Evolutionary conservation across 2,797 vertebrate genomes (phyloP).

Genomic region (Rhinoraja longicauda): DNA sequence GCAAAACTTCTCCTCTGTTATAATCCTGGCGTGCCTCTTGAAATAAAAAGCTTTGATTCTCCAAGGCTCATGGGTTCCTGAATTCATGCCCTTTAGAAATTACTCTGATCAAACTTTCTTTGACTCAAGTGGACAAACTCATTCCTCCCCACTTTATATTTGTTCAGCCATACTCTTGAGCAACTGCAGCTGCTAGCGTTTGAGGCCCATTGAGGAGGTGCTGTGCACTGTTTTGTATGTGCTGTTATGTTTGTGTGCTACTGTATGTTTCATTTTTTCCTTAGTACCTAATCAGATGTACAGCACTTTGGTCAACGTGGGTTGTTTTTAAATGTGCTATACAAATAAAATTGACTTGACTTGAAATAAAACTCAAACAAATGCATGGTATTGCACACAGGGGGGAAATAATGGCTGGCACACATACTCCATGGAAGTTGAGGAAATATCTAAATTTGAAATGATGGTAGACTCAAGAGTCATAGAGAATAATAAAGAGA

Average conservation of each 20-base stretch:
- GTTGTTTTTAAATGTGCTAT: too few species aligned
- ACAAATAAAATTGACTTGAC: too few species aligned
- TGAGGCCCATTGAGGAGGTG: too few species aligned
- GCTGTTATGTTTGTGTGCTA: too few species aligned
- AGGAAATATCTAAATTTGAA: background rate
- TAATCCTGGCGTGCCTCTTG: background rate
- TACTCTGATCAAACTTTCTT: background rate
- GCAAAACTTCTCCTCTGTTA: background rate
- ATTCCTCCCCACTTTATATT: background rate
- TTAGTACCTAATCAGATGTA: too few species aligned
- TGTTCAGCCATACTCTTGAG: background rate
- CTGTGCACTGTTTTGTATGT: too few species aligned
- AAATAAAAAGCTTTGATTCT: background rate
- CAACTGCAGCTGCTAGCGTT: background rate
- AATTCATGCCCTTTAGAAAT: background rate
- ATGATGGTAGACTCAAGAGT: too few species aligned
- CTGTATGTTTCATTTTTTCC: too few species aligned
- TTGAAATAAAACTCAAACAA: background rate
- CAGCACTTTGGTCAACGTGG: too few species aligned
- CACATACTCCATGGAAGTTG: background rate
- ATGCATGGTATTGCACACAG: background rate
- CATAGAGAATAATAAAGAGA: background rate
- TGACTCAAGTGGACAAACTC: background rate
- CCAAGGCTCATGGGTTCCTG: too few species aligned
- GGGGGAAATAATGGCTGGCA: background rate